These are phyloP conservation scores for Drosophila santomea DNA, from an alignment of 1,140 invertebrate species.

Conservation along the genomic window DNA sequence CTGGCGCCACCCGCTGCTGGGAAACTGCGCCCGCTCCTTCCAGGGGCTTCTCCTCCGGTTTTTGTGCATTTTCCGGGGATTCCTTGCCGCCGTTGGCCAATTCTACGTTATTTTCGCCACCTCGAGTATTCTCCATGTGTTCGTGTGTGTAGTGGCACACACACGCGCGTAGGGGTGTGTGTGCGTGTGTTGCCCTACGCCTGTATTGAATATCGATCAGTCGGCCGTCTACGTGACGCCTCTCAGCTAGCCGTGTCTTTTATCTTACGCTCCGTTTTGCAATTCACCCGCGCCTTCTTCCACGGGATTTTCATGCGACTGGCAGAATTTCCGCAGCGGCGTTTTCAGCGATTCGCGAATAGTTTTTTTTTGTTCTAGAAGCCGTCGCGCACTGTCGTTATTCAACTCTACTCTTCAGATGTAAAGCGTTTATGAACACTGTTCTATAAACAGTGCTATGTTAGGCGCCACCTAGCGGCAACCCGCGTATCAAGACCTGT, in stretches of 20 bases:
- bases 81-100: conserved; percentile 21
- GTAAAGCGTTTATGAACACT: too few relatives aligned
- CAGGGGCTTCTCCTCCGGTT: not conserved
- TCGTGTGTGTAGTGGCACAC: conserved; percentile 44
- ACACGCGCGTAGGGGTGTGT: conserved; percentile 6
- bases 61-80: conserved; percentile 4
- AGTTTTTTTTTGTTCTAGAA: conserved; percentile 30
- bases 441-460: too few relatives aligned
- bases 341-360: conserved; percentile 34
- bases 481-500: too few relatives aligned
- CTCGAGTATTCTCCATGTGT: conserved; percentile 71
- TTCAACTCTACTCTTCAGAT: too few relatives aligned
- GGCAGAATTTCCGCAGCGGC: conserved; percentile 36
- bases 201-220: conserved; percentile 71
- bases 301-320: conserved; percentile 53
- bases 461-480: too few relatives aligned
- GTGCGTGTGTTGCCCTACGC: conserved; percentile 22
- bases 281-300: conserved; percentile 34
- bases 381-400: not conserved
- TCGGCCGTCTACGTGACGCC: conserved; percentile 75
- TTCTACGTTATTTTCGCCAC: conserved; percentile 68
- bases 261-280: conserved; percentile 47
- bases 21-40: not conserved
- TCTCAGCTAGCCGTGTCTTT: conserved; percentile 61
- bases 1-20: conserved; percentile 1